Evolutionary conservation across 2,113 vertebrate species (phyloP), one percentile per base, ranked within the genome.

Genomic region (Callospermophilus lateralis): DNA sequence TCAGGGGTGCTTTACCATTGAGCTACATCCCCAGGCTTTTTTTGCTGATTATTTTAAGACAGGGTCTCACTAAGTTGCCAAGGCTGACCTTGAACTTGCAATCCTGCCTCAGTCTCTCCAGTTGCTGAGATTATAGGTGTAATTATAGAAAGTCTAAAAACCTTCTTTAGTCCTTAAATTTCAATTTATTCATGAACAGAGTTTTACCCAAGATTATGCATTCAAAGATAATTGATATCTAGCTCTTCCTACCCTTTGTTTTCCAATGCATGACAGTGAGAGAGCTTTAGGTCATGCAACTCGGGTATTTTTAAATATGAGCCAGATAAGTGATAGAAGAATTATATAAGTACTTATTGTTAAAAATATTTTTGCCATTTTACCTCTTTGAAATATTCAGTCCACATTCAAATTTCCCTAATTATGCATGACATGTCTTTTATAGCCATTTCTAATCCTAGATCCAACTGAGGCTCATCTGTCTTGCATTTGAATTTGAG

Each of bases 331-430:
- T 74, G 61, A 55, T 17, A 45, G 45, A 13, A 90, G 13, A 84
- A 84, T 90, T 39, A 95, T 76, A 81, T 76, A 76, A 84, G 67
- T 42, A 68, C 20, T 30, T 16, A 42, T 85, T 79, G 34, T 67
- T 0, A 73, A 72, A 78, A 70, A 78, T 11, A 26, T 76, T 84
- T 92, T 65, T 74, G n/a, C 17, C 58, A 86, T 58, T 63, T 68
- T 63, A 61, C 85, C 86, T 93, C 39, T 90, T 30, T 83, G 73
- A 86, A 77, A 86, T 90, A 83, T 39, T 89, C 26, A 68, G 30
- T 34, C 85, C 34, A 32, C 37, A 63, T 81, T 81, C 58, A 86
- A 15, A 90, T 55, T 76, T 53, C 39, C 20, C 68, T 51, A 51
- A 22, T 58, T 76, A 81, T 63, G n/a, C 16, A 53, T 28, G 9